Conservation (phyloP, 2,888 invertebrate genomes). For the Sphaeridia pumilis region DNA sequence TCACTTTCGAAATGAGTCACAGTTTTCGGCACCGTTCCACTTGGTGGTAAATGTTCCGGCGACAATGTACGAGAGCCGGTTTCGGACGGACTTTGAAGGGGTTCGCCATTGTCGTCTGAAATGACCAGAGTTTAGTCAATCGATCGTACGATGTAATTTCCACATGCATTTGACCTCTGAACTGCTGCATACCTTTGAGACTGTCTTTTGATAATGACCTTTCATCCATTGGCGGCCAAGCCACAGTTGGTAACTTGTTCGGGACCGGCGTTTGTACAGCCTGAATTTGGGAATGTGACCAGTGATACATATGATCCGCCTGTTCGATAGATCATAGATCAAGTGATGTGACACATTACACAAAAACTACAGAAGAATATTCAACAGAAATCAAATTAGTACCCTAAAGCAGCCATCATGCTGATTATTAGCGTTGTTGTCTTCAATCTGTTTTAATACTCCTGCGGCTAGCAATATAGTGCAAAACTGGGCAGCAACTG, state of each 20-base stretch:
- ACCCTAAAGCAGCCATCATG: constrained; percentile 60
- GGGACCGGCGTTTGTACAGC: constrained; percentile 55
- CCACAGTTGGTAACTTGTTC: constrained; percentile 56
- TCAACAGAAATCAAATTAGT: too few relatives aligned
- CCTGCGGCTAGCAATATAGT: constrained; percentile 77
- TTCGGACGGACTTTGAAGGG: too few relatives aligned
- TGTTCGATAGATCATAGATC: too few relatives aligned
- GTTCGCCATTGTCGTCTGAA: not conserved
- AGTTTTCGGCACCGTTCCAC: constrained; percentile 33
- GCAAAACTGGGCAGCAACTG: constrained; percentile 70
- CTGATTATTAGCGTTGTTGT: constrained; percentile 53
- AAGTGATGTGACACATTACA: not conserved
- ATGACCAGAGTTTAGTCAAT: too few relatives aligned
- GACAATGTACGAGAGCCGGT: constrained; percentile 25
- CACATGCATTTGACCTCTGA: too few relatives aligned
- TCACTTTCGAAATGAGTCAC: constrained; percentile 34
- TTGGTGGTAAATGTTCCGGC: constrained; percentile 32
- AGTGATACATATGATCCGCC: constrained; percentile 84
- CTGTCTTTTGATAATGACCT: too few relatives aligned
- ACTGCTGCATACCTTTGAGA: not conserved
- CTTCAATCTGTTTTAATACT: constrained; percentile 65
- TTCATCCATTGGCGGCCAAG: constrained; percentile 58
- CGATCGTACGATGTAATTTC: too few relatives aligned
- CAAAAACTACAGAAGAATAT: not conserved
- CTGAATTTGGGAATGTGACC: constrained; percentile 68